Evolutionary conservation across 1,140 invertebrate genomes (phyloP).

Genomic region (Bombus waltoni): DNA sequence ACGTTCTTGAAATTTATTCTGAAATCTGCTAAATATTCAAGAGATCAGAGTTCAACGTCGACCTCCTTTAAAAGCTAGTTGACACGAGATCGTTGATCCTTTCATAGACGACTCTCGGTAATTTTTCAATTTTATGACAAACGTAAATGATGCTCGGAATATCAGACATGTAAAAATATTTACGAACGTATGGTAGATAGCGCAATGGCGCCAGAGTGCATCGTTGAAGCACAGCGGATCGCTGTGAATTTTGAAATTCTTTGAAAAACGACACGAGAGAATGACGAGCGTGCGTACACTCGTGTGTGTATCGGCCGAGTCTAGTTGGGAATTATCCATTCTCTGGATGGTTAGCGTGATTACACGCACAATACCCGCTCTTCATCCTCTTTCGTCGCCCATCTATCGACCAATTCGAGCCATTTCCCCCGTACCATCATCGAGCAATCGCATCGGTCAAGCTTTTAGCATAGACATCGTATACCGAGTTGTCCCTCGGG

Average conservation of each 20-base stretch:
- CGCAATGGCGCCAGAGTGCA: not conserved
- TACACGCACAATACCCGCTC: conserved; percentile 77
- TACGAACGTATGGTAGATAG: not conserved
- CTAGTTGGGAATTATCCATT: conserved; percentile 50
- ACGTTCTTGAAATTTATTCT: too few relatives aligned
- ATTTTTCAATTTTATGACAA: too few relatives aligned
- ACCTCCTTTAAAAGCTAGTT: too few relatives aligned
- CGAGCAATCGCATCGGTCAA: conserved; percentile 36
- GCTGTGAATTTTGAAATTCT: conserved; percentile 40
- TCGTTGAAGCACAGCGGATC: not conserved
- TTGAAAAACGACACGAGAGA: conserved; percentile 12
- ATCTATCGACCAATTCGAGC: conserved; percentile 41
- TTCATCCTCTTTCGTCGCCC: conserved; percentile 67
- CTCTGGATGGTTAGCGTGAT: conserved; percentile 77
- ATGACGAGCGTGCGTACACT: conserved; percentile 18
- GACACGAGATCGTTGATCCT: too few relatives aligned
- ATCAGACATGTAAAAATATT: not conserved
- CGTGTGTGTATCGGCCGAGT: not conserved
- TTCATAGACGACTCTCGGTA: too few relatives aligned
- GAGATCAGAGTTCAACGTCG: too few relatives aligned
- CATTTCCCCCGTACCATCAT: conserved; percentile 19
- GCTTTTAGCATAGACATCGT: conserved; percentile 63
- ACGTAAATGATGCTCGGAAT: too few relatives aligned
- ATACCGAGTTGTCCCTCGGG: conserved; percentile 57
- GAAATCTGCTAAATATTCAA: too few relatives aligned